Percentiles rank a stretch among this genome's conserved stretches.
Evolutionary conservation across 2,888 invertebrate species (phyloP).

Genomic region (Tetramorium bicarinatum): DNA sequence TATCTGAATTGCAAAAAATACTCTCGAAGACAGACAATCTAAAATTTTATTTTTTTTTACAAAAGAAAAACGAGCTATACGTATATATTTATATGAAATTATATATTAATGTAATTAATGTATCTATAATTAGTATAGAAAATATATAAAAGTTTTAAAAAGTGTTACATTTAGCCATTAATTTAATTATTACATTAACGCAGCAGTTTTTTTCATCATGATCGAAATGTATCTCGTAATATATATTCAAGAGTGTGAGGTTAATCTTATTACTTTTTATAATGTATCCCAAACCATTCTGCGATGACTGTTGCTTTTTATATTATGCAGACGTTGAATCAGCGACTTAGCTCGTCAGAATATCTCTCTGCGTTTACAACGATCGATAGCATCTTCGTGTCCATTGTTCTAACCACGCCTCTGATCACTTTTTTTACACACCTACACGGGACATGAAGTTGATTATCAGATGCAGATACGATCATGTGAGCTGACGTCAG

Average conservation of each 20-base stretch:
- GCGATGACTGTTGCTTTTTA: constrained; percentile 20
- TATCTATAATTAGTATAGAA: neutral
- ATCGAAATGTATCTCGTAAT: neutral
- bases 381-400: constrained; percentile 63
- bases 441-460: constrained; percentile 10
- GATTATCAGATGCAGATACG: constrained; percentile 36
- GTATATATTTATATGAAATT: neutral
- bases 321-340: constrained; percentile 53
- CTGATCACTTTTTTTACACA: constrained; percentile 48
- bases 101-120: neutral
- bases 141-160: neutral
- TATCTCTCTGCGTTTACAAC: constrained; percentile 69
- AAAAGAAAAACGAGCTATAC: neutral
- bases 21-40: neutral
- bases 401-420: constrained; percentile 73
- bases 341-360: constrained; percentile 64
- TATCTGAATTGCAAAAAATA: neutral
- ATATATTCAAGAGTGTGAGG: neutral
- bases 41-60: neutral
- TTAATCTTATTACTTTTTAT: neutral
- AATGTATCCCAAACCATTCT: constrained; percentile 2
- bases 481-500: constrained; percentile 20
- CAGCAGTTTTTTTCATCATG: neutral
- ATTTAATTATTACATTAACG: constrained; percentile 8
- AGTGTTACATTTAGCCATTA: neutral